Evolutionary conservation across 2,797 vertebrate species (phyloP).

Genomic region (Onychomys torridus): DNA sequence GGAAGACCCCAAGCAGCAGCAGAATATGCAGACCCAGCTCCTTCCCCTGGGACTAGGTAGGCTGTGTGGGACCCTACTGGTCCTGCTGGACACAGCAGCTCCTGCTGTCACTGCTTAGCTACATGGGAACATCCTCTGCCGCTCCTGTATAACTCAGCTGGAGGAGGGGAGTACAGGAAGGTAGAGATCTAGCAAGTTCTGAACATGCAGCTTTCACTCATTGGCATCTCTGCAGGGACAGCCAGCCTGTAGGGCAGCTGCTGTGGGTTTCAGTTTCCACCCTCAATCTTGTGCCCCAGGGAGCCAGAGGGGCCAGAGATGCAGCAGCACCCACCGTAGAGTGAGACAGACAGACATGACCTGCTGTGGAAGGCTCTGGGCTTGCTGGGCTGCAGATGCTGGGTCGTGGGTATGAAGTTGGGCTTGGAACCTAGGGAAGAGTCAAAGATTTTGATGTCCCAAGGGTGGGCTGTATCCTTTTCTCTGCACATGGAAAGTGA

Average conservation of each 20-base stretch:
- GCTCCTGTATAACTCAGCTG: rapidly evolving
- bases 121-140: not conserved
- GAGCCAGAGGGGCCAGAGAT: not conserved
- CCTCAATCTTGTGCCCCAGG: not conserved
- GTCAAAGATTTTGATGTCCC: rapidly evolving
- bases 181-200: not conserved
- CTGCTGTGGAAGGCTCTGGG: not conserved
- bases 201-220: not conserved
- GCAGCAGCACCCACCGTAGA: not conserved
- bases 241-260: not conserved
- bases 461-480: not conserved
- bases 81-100: not conserved
- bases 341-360: not conserved
- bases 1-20: not conserved
- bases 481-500: not conserved
- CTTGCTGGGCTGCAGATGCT: not conserved
- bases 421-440: not conserved
- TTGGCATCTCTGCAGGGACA: not conserved
- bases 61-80: rapidly evolving
- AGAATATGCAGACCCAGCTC: not conserved
- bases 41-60: not conserved
- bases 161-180: not conserved
- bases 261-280: not conserved
- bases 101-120: not conserved
- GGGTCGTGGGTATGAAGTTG: too few species aligned